Evolutionary conservation across 2,888 invertebrate species (phyloP), one percentile per base, ranked within the genome.

Genomic region (Thelaira solivaga): DNA sequence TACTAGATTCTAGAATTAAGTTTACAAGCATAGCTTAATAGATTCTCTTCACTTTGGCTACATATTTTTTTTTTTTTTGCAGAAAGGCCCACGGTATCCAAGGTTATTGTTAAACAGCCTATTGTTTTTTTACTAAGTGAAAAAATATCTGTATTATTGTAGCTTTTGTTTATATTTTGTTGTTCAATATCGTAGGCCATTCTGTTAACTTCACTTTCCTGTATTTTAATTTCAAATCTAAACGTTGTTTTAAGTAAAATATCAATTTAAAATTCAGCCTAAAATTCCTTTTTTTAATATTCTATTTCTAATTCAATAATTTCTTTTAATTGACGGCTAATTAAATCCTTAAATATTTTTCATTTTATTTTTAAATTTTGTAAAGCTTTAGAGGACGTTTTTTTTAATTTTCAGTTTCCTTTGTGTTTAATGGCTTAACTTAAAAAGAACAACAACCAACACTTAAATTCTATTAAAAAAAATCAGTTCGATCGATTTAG

Each of bases 401-500:
- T 34, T 10, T 39, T 20, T 3, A 39, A 31, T 8, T 29, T 41
- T 22, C 22, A 5, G 2, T 59, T 36, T 16, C 13, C n/a, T 47
- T 4, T 0, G 20, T 24, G 16, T 45, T 43, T 43, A 11, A 7
- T 59, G 11, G n/a, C 41, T 41, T 41, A 41, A 59, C 36, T 59
- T 22, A 59, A 41, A 47, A 49, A 49, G 13, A 67, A 31, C 26
- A 34, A 41, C 20, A 49, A 47, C 29, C 20, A n/a, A n/a, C n/a
- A 41, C 69, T 69, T 69, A 49, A 47, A 31, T 26, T 24, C 47
- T 65, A 68, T 29, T 53, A 51, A 3, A 75, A n/a, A 68, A 68
- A 68, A 61, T 75, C 74, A 75, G 74, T 75, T 61, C 74, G 61
- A 53, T 61, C 74, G 61, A 53, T 74, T 72, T 67, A 51, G 41